A percentile compares a stretch with the other conserved stretches of the same genome.
phyloP scores from a whole-genome alignment of 1,140 invertebrate genomes.

The Drosophila fuyamai region DNA sequence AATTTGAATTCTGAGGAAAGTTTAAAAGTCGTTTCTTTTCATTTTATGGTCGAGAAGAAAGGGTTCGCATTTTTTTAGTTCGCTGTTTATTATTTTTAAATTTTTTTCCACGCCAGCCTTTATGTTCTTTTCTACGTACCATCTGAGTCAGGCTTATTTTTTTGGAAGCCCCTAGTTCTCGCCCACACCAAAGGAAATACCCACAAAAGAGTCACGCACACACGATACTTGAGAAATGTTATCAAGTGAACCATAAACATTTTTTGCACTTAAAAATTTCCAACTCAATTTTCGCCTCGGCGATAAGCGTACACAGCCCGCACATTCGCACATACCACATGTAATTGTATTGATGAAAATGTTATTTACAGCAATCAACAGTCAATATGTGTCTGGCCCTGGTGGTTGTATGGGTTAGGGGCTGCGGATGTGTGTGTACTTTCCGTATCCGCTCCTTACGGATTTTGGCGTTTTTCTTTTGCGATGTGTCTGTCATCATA shows the following conservation, averaged over 20 bases:
- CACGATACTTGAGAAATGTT: constrained; percentile 57
- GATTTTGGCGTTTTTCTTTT: constrained; percentile 28
- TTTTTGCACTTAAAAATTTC: constrained; percentile 74
- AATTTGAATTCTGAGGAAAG: neutral
- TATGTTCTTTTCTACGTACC: neutral
- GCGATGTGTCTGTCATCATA: constrained; percentile 51
- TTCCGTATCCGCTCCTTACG: constrained; percentile 38
- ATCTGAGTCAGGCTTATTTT: constrained; percentile 14
- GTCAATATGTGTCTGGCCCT: constrained; percentile 50
- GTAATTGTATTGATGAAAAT: constrained; percentile 79
- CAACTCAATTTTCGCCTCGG: constrained; percentile 68
- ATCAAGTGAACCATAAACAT: constrained; percentile 78
- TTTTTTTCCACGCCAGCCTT: constrained; percentile 18
- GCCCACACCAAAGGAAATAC: neutral
- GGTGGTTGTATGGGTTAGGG: neutral
- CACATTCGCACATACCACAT: constrained; percentile 29
- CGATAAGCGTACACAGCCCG: constrained; percentile 44
- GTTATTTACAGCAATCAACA: constrained; percentile 72
- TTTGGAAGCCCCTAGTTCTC: neutral
- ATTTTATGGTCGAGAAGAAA: neutral
- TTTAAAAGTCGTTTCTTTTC: neutral
- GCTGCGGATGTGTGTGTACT: constrained; percentile 24
- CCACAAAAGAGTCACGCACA: constrained; percentile 52
- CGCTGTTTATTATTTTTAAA: constrained; percentile 34
- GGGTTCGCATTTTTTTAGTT: neutral